Conservation (phyloP, 2,113 vertebrate genomes). For the Eulacestoma nigropectus region DNA sequence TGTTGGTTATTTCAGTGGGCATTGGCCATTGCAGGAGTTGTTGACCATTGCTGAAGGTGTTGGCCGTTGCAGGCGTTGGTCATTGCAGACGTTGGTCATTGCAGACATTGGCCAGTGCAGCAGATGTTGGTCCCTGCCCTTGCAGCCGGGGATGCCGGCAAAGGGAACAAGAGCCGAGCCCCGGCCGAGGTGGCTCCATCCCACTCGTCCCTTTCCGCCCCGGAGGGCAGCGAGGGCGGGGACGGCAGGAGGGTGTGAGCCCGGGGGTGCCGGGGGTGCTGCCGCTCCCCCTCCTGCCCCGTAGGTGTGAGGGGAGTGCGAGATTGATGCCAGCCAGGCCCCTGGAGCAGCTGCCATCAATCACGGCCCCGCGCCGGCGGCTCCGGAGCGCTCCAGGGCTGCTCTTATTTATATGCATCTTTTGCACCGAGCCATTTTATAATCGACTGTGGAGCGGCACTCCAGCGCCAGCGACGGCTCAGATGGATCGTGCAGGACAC, state of each 20-base stretch:
- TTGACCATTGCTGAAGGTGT: not conserved
- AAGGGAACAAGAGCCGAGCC: not conserved
- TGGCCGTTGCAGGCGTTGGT: not conserved
- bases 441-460: not conserved
- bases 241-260: accelerated
- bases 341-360: not conserved
- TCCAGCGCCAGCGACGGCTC: not conserved
- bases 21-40: accelerated
- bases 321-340: not conserved
- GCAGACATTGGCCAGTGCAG: accelerated
- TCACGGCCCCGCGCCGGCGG: not conserved
- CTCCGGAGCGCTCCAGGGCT: not conserved
- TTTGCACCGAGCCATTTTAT: not conserved
- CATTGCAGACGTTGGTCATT: accelerated
- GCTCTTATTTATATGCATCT: not conserved
- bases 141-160: accelerated
- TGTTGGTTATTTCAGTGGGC: not conserved
- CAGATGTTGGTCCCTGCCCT: not conserved
- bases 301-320: accelerated
- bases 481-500: not conserved
- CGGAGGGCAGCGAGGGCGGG: not conserved
- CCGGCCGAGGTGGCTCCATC: accelerated
- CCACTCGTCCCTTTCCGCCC: accelerated
- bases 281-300: not conserved
- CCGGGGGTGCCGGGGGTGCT: accelerated